Conservation (phyloP, 2,113 vertebrate genomes). For the Ochotona princeps region DNA sequence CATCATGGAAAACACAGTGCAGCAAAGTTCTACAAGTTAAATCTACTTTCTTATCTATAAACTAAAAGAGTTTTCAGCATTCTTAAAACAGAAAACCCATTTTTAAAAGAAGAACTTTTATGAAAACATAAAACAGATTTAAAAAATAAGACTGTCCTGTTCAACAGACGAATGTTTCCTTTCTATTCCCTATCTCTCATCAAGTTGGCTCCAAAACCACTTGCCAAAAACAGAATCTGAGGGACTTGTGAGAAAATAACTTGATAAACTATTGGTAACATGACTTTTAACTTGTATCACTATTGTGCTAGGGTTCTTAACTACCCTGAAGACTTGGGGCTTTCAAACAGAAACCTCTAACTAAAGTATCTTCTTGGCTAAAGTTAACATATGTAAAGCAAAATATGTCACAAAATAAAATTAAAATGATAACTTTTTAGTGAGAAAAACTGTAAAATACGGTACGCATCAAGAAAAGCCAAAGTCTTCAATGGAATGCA, state of each 20-base stretch:
- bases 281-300: neutral
- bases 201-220: neutral
- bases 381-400: neutral
- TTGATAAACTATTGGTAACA: constrained; percentile 8
- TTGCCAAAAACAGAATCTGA: neutral
- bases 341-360: constrained; percentile 56
- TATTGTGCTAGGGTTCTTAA: neutral
- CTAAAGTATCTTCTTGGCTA: constrained; percentile 36
- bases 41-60: neutral
- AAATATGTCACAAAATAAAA: neutral
- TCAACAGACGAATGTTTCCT: neutral
- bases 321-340: neutral
- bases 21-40: neutral
- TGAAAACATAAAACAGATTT: neutral
- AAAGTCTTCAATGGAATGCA: neutral
- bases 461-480: neutral
- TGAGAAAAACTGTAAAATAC: neutral
- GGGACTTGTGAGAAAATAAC: neutral
- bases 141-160: constrained; percentile 31
- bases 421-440: neutral
- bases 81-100: constrained; percentile 6
- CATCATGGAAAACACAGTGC: neutral
- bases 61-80: neutral
- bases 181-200: neutral
- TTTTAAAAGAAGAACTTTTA: constrained; percentile 19